A percentile compares a stretch with the other conserved stretches of the same genome.
These are phyloP conservation scores for Coenobita brevimanus DNA, from an alignment of 1,140 invertebrate genomes.

Conservation along the genomic window DNA sequence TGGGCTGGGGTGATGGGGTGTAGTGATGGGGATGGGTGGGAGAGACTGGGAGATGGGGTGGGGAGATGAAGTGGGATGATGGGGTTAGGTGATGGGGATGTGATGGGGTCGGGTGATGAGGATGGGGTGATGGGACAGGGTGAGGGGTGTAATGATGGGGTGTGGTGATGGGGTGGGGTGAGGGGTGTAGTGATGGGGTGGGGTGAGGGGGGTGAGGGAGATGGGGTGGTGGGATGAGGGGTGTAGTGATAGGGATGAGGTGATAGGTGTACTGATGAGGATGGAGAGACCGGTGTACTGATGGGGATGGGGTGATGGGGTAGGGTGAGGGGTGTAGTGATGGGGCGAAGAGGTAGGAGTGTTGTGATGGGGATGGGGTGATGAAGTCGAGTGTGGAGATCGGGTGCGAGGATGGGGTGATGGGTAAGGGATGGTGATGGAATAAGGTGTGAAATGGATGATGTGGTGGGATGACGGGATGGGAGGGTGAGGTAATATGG, in stretches of 20 bases:
- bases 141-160: background rate
- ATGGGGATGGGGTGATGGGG: background rate
- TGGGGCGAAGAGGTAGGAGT: background rate
- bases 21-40: background rate
- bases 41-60: background rate
- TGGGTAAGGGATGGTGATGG: background rate
- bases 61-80: background rate
- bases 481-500: background rate
- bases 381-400: no score
- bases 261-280: background rate
- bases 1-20: background rate
- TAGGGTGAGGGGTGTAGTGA: no score
- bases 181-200: background rate
- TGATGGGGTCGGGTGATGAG: background rate
- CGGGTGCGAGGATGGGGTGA: no score
- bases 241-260: no score
- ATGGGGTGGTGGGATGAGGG: background rate
- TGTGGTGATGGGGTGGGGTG: background rate
- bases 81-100: background rate
- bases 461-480: background rate
- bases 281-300: background rate
- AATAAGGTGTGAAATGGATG: background rate
- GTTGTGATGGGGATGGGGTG: background rate
- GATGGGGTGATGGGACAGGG: background rate
- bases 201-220: background rate